These are phyloP conservation scores for Acanthacorydalis orientalis DNA, from an alignment of 2,888 invertebrate genomes.

Conservation along the genomic window DNA sequence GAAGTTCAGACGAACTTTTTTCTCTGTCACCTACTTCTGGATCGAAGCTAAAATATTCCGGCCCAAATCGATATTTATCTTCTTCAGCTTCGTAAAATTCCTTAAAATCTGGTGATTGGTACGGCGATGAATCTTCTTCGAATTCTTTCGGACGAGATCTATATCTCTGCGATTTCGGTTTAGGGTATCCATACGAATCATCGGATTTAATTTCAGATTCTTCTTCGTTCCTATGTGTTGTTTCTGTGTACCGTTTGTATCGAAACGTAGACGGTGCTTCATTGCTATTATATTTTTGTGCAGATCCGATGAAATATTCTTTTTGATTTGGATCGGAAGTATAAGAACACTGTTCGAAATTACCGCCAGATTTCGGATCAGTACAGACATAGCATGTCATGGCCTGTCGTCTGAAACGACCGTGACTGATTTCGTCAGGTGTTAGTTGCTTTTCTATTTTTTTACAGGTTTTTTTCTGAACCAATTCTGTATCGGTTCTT, in stretches of 20 bases:
- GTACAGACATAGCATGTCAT: constrained; percentile 37
- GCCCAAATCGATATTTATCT: constrained; percentile 30
- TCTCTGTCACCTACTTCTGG: constrained; percentile 31
- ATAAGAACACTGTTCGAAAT: constrained; percentile 40
- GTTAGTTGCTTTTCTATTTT: constrained; percentile 36
- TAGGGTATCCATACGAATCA: constrained; percentile 34
- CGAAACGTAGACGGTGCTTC: constrained; percentile 17
- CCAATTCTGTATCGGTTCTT: constrained; percentile 9
- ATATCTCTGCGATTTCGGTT: constrained; percentile 23
- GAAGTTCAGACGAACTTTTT: constrained; percentile 41
- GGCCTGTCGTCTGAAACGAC: constrained; percentile 18
- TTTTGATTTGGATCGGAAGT: constrained; percentile 28
- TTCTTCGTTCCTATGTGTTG: constrained; percentile 14
- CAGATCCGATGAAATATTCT: constrained; percentile 22
- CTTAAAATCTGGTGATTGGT: constrained; percentile 24
- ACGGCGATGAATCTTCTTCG: constrained; percentile 23
- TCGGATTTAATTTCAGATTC: constrained; percentile 22
- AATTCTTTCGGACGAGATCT: constrained; percentile 34
- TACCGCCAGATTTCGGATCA: constrained; percentile 32
- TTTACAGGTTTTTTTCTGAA: constrained; percentile 34
- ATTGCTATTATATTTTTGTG: constrained; percentile 19
- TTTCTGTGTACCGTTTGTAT: constrained; percentile 23
- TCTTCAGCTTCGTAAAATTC: constrained; percentile 24
- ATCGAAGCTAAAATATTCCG: constrained; percentile 31
- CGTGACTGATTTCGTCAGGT: constrained; percentile 15